phyloP scores from a whole-genome alignment of 2,113 vertebrate genomes.

The Siniperca knerii region DNA sequence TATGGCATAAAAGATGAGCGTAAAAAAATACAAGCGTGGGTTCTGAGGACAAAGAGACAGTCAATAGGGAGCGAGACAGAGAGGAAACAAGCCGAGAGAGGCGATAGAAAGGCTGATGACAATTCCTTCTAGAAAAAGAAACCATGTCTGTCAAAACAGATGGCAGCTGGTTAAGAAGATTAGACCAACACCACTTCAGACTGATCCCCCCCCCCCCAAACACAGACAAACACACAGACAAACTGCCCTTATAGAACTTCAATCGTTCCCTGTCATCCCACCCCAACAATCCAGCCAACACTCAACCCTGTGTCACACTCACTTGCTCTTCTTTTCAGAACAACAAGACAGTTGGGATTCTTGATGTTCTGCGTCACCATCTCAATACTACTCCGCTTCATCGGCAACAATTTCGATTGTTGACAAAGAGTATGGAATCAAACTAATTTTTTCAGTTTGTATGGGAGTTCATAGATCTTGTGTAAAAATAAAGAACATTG shows the following conservation, averaged over 20 bases:
- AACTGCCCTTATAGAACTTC: constrained; percentile 10
- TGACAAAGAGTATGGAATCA: not conserved
- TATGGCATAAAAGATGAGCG: constrained; percentile 11
- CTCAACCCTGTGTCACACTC: constrained; percentile 16
- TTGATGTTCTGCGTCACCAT: not conserved
- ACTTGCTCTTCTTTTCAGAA: constrained; percentile 19
- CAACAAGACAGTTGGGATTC: not conserved
- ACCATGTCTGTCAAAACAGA: constrained; percentile 73
- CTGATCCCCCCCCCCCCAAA: constrained; percentile 44
- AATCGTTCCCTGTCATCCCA: constrained; percentile 52
- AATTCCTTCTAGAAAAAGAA: constrained; percentile 57
- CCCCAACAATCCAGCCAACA: not conserved
- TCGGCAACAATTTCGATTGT: not conserved
- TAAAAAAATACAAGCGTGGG: not conserved
- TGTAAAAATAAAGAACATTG: not conserved
- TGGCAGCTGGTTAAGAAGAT: constrained; percentile 82
- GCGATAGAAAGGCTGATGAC: constrained; percentile 20
- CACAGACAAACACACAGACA: constrained; percentile 42
- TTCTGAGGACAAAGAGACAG: constrained; percentile 11
- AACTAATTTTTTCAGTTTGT: not conserved
- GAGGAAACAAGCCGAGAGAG: constrained; percentile 39
- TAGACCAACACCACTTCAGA: constrained; percentile 69
- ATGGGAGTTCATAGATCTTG: not conserved
- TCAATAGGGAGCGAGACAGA: constrained; percentile 20
- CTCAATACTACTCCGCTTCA: not conserved